Evolutionary conservation across 2,888 invertebrate species (phyloP).

Genomic region (Drosophila prolongata): DNA sequence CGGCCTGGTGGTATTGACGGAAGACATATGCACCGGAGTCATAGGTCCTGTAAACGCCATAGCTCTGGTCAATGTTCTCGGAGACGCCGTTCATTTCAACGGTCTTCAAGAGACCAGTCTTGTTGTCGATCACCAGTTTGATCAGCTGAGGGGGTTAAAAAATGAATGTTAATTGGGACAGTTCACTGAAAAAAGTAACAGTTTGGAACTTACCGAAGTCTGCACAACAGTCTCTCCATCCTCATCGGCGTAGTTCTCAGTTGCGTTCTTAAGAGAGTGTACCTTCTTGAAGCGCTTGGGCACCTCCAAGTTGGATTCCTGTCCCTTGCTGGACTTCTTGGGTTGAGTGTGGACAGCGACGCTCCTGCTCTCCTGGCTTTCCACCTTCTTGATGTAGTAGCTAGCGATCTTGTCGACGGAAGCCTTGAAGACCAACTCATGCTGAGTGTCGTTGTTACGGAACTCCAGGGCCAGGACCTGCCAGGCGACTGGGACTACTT

Average conservation of each 20-base stretch:
- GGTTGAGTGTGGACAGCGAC: background rate
- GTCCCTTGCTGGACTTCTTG: constrained; percentile 16
- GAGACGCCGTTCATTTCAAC: constrained; percentile 77
- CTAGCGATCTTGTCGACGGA: constrained; percentile 26
- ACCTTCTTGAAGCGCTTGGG: constrained; percentile 23
- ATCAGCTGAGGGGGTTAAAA: constrained; percentile 46
- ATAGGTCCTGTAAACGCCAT: constrained; percentile 90
- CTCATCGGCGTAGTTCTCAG: constrained; percentile 8
- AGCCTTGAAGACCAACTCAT: constrained; percentile 33
- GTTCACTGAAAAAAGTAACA: too few species aligned
- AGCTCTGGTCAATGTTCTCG: constrained; percentile 86
- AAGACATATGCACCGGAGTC: constrained; percentile 98
- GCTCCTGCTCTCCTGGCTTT: background rate
- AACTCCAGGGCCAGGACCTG: constrained; percentile 29
- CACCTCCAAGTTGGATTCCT: background rate
- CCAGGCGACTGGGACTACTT: constrained; percentile 22
- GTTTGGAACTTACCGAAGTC: constrained; percentile 9
- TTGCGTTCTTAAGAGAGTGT: constrained; percentile 4
- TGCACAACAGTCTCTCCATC: constrained; percentile 32
- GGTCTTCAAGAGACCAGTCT: constrained; percentile 61
- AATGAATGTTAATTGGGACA: background rate
- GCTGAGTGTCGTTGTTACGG: constrained; percentile 30
- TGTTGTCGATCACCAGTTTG: constrained; percentile 69
- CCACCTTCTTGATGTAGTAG: constrained; percentile 28
- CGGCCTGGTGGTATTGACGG: constrained; percentile 86